Base-by-base conservation (phyloP, 2,888 invertebrate genomes). In the Agriotes lineatus region DNA sequence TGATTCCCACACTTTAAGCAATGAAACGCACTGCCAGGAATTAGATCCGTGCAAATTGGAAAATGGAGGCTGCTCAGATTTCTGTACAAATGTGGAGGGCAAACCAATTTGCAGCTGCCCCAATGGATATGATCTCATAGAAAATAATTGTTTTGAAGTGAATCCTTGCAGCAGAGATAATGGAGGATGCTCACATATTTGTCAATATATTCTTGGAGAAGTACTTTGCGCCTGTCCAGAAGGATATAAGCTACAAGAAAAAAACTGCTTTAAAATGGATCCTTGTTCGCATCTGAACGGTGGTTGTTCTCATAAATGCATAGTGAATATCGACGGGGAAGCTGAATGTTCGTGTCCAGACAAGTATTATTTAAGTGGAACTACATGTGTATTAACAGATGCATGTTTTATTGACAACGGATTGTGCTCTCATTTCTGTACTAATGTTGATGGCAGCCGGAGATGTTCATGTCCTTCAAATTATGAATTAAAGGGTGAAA, bases 261-360 rank as follows among this genome's bases (percentile, higher is more conserved):
- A 65, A 25, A 67, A 52, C 19, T 68, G 71, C 52, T 6, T 19
- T 7, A 39, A 33, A 45, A 9, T 14, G 0, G 86, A 90, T 76
- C 89, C 88, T 30, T 92, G 91, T 72, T 78, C 82, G 3, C 75
- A 80, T 0, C 85, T 86, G 50, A 90, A 90, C 72, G 89, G 89
- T 0, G 88, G 88, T 39, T 92, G 91, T 78, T 86, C 87, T 6
- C 90, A 91, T 69, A 81, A 84, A 12, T 92, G 92, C 75, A 44
- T 76, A 1, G 79, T 84, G 42, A 37, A 52, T 39, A 82, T 83
- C 7, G 82, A 85, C 16, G 87, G 87, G 0, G 80, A 85, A 35
- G 82, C 82, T 12, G 77, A 80, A 10, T 89, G 89, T 70, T 78
- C 78, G 7, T 89, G 89, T 74, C 86, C 86, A 0, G 72, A 70